A percentile compares a stretch with the other conserved stretches of the same genome.
Conservation (phyloP, 2,888 invertebrate species). For the Ectemnius lituratus region DNA sequence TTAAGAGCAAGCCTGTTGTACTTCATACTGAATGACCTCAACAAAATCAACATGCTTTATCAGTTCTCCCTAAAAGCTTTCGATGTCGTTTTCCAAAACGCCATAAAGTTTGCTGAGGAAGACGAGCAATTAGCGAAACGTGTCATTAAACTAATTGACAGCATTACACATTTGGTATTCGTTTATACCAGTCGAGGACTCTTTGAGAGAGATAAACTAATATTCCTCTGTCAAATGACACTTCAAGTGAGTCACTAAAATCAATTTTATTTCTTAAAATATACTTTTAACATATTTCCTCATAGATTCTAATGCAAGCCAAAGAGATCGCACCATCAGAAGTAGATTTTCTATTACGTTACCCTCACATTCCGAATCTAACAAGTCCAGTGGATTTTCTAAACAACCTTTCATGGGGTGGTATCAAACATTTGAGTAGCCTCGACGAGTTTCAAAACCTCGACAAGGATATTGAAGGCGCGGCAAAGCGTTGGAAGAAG, state of each 20-base stretch:
- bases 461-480: constrained; percentile 94
- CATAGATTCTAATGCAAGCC: constrained; percentile 82
- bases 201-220: constrained; percentile 94
- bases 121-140: constrained; percentile 86
- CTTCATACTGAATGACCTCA: constrained; percentile 94
- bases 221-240: constrained; percentile 92
- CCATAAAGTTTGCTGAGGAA: constrained; percentile 84
- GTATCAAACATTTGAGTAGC: constrained; percentile 86
- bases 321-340: constrained; percentile 87
- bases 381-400: constrained; percentile 91
- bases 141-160: constrained; percentile 89
- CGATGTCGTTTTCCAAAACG: constrained; percentile 93
- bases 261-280: not conserved
- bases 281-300: not conserved
- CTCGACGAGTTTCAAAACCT: constrained; percentile 90
- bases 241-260: constrained; percentile 82
- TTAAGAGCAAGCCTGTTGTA: constrained; percentile 92
- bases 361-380: constrained; percentile 87
- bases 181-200: constrained; percentile 93
- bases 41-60: constrained; percentile 96
- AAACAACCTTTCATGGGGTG: constrained; percentile 88
- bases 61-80: constrained; percentile 97
- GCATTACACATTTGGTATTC: constrained; percentile 91
- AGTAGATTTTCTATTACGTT: constrained; percentile 92
- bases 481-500: constrained; percentile 94